A percentile compares a stretch with the other conserved stretches of the same genome.
These are phyloP conservation scores for Eupithecia subfuscata DNA, from an alignment of 2,888 invertebrate genomes.

Conservation along the genomic window DNA sequence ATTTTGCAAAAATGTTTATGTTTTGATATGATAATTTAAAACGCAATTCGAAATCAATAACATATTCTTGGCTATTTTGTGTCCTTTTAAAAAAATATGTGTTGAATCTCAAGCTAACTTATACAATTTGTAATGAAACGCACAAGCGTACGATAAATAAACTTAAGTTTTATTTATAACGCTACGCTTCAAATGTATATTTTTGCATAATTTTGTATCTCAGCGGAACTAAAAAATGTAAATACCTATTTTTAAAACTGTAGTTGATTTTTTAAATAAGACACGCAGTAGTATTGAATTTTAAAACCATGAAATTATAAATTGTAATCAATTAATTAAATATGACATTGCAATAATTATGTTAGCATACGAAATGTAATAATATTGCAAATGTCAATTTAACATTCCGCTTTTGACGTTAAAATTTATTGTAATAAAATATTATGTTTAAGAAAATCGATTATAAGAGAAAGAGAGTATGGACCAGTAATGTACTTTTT, in stretches of 20 bases:
- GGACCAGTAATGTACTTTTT: constrained; percentile 61
- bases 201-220: constrained; percentile 50
- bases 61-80: neutral
- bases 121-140: constrained; percentile 13
- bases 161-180: constrained; percentile 55
- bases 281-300: neutral
- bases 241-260: constrained; percentile 16
- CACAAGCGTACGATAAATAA: constrained; percentile 59
- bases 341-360: constrained; percentile 1
- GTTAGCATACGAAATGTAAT: constrained; percentile 10
- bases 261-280: constrained; percentile 19
- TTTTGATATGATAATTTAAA: too few relatives aligned
- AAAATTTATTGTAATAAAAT: constrained; percentile 44
- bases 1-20: too few relatives aligned
- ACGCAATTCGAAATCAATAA: too few relatives aligned
- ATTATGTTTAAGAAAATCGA: constrained; percentile 32
- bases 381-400: constrained; percentile 55
- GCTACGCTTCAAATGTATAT: constrained; percentile 54
- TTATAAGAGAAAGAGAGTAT: constrained; percentile 48
- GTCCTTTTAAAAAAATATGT: neutral
- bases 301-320: constrained; percentile 14
- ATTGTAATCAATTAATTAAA: constrained; percentile 25
- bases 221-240: constrained; percentile 29
- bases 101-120: constrained; percentile 18
- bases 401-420: constrained; percentile 77